Evolutionary conservation across 1,140 invertebrate species (phyloP).

Genomic region (Cydia amplana): DNA sequence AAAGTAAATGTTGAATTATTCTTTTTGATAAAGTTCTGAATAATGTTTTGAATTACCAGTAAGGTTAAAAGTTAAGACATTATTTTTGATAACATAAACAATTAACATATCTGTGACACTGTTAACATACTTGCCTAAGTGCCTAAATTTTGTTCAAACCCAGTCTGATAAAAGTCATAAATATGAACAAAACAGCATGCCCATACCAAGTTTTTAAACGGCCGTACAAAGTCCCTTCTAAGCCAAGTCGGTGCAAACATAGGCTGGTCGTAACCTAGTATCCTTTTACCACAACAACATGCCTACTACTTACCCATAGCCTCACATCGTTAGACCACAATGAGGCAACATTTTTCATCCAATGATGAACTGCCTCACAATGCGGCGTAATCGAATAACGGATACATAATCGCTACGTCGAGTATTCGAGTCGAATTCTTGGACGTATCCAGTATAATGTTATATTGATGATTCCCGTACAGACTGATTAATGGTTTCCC

Average conservation of each 20-base stretch:
- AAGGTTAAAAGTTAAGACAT: too few species aligned
- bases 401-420: constrained; percentile 72
- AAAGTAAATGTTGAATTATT: background rate
- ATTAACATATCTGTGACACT: too few species aligned
- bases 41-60: background rate
- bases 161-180: too few species aligned
- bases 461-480: constrained; percentile 76
- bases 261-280: background rate
- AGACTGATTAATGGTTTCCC: constrained; percentile 76
- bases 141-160: too few species aligned
- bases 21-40: background rate
- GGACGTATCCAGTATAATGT: constrained; percentile 73
- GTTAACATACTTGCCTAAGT: too few species aligned
- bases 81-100: too few species aligned
- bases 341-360: constrained; percentile 60
- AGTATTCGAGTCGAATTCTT: constrained; percentile 71
- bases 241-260: background rate
- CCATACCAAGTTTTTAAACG: too few species aligned
- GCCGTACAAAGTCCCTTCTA: too few species aligned
- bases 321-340: constrained; percentile 42
- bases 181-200: too few species aligned
- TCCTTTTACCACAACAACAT: background rate
- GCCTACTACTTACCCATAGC: background rate
- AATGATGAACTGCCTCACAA: constrained; percentile 68
- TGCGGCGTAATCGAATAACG: constrained; percentile 73